These are phyloP conservation scores for Solen grandis DNA, from an alignment of 1,140 invertebrate genomes.

Conservation along the genomic window DNA sequence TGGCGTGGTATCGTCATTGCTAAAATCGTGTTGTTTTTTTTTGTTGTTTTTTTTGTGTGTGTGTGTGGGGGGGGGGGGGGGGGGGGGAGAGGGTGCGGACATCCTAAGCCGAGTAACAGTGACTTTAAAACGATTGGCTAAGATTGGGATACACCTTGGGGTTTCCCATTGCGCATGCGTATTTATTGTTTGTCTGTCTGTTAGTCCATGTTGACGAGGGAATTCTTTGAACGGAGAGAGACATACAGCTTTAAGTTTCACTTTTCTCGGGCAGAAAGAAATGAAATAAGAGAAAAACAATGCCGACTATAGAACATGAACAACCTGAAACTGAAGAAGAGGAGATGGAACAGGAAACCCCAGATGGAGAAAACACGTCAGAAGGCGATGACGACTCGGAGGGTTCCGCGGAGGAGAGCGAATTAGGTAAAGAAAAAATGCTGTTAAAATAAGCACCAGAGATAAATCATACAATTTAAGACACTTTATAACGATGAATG, in stretches of 20 bases:
- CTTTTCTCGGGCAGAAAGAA: neutral
- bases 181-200: slow-evolving; percentile 28
- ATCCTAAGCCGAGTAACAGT: too few relatives aligned
- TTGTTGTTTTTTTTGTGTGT: too few relatives aligned
- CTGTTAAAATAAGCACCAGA: neutral
- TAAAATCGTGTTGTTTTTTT: too few relatives aligned
- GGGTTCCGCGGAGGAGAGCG: slow-evolving; percentile 80
- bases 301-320: slow-evolving; percentile 80
- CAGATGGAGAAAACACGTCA: slow-evolving; percentile 81
- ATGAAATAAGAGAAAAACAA: slow-evolving; percentile 46
- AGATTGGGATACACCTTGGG: slow-evolving; percentile 28
- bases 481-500: neutral
- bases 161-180: slow-evolving; percentile 61
- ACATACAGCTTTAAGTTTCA: neutral
- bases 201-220: slow-evolving; percentile 41
- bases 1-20: too few relatives aligned
- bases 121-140: too few relatives aligned
- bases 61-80: too few relatives aligned
- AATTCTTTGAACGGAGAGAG: neutral
- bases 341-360: slow-evolving; percentile 82
- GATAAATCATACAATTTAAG: neutral
- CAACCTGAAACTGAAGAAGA: slow-evolving; percentile 81
- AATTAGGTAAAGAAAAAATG: slow-evolving; percentile 24
- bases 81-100: too few relatives aligned
- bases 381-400: slow-evolving; percentile 77